phyloP scores from a whole-genome alignment of 92 coral and sea anemone species.

The Pocillopora grandis region DNA sequence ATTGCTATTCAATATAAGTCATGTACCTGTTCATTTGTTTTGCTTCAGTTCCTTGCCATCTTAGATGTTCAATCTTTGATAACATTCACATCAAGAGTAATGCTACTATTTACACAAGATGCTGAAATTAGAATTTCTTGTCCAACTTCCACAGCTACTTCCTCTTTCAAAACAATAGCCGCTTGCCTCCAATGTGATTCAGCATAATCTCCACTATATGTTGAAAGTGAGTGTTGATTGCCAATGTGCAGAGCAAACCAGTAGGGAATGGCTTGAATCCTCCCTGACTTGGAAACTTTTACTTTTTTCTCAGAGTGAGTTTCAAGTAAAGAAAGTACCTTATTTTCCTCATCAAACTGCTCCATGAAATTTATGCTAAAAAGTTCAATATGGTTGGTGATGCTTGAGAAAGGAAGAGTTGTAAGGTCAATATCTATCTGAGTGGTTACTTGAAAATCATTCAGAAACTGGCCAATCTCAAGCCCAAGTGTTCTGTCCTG shows the following conservation, averaged over 20 bases:
- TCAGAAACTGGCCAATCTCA: constrained; percentile 77
- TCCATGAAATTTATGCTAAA: constrained; percentile 70
- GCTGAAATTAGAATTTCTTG: constrained; percentile 70
- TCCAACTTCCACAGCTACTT: constrained; percentile 66
- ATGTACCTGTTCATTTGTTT: not conserved
- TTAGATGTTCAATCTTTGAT: not conserved
- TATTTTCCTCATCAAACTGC: constrained; percentile 54
- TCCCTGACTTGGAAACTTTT: constrained; percentile 61
- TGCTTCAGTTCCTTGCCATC: not conserved
- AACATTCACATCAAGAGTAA: constrained; percentile 26
- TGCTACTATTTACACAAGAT: constrained; percentile 80
- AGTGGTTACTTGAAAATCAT: constrained; percentile 84
- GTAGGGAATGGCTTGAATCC: constrained; percentile 85
- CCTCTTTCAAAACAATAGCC: constrained; percentile 65
- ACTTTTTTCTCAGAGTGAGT: constrained; percentile 51
- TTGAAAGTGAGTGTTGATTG: constrained; percentile 49
- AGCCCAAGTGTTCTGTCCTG: constrained; percentile 83
- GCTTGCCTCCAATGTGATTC: constrained; percentile 95
- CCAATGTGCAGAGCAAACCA: constrained; percentile 78
- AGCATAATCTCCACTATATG: constrained; percentile 67
- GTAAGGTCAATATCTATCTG: constrained; percentile 80
- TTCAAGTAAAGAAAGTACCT: constrained; percentile 67
- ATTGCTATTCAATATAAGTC: not conserved
- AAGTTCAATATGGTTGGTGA: constrained; percentile 60
- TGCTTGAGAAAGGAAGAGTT: constrained; percentile 59